These are phyloP conservation scores for Pampusana beccarii DNA, from an alignment of 2,113 vertebrate genomes.

Conservation along the genomic window DNA sequence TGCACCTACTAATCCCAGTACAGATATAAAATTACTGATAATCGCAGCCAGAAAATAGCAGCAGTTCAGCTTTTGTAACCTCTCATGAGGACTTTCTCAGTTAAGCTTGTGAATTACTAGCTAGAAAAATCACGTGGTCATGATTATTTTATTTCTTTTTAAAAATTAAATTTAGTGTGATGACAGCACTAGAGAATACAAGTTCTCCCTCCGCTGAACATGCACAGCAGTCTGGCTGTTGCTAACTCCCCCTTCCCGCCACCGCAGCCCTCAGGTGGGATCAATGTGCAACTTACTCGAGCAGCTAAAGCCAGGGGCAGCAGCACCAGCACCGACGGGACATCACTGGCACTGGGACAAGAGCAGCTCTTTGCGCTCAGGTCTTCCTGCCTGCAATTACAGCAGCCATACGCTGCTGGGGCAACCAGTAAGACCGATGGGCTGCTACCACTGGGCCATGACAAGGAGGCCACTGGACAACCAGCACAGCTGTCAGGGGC, in stretches of 20 bases:
- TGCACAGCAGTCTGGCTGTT: neutral
- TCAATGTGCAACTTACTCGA: neutral
- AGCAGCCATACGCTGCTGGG: neutral
- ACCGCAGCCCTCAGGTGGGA: neutral
- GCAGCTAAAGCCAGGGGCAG: neutral
- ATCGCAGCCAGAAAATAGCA: neutral
- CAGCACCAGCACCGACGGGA: neutral
- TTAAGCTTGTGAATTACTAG: neutral
- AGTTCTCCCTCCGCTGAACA: neutral
- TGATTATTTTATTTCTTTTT: conserved; percentile 41
- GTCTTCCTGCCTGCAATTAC: neutral
- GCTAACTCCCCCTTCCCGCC: neutral
- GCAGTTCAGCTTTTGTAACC: conserved; percentile 3
- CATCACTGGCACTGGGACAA: neutral
- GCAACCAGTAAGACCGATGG: neutral
- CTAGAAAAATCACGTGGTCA: neutral
- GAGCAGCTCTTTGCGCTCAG: neutral
- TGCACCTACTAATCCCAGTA: conserved; percentile 5
- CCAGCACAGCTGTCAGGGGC: neutral
- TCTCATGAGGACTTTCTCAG: neutral
- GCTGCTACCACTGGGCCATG: neutral
- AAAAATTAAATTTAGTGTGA: neutral
- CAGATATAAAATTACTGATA: neutral
- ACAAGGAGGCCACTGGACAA: neutral
- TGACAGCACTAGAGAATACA: neutral